phyloP scores from a whole-genome alignment of 2,113 vertebrate genomes.

The Ornithorhynchus anatinus region DNA sequence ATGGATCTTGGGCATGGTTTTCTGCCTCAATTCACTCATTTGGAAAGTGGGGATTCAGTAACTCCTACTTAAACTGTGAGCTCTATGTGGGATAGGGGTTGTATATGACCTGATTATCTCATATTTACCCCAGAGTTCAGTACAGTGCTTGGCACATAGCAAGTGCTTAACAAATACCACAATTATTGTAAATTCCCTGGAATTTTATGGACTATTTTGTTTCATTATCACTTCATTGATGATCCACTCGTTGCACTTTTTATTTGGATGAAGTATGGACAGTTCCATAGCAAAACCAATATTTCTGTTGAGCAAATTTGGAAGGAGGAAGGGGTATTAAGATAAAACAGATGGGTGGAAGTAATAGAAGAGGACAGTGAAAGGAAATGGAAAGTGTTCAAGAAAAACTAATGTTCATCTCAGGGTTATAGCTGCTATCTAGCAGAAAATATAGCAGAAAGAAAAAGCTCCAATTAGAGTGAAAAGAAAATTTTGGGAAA shows the following conservation, averaged over 20 bases:
- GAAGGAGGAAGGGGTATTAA: neutral
- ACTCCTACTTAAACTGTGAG: too few relatives aligned
- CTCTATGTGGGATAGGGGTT: too few relatives aligned
- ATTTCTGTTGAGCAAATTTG: neutral
- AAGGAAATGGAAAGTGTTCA: neutral
- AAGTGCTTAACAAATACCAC: too few relatives aligned
- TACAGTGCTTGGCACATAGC: too few relatives aligned
- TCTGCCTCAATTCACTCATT: too few relatives aligned
- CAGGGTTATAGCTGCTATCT: neutral
- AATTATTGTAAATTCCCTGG: neutral
- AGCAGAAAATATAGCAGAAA: neutral
- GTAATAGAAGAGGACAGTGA: neutral
- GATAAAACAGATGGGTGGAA: neutral
- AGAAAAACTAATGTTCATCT: neutral
- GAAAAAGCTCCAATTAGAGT: neutral
- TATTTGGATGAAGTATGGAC: neutral
- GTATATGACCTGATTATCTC: too few relatives aligned
- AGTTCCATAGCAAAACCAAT: neutral
- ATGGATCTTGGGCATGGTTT: too few relatives aligned
- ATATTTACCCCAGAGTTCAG: too few relatives aligned
- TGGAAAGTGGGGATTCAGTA: too few relatives aligned
- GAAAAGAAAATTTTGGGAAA: neutral
- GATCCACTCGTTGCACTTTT: too few relatives aligned
- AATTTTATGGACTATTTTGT: neutral
- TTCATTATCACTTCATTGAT: too few relatives aligned